phyloP scores from a whole-genome alignment of 1,140 invertebrate species.

The Lepidostoma basale region DNA sequence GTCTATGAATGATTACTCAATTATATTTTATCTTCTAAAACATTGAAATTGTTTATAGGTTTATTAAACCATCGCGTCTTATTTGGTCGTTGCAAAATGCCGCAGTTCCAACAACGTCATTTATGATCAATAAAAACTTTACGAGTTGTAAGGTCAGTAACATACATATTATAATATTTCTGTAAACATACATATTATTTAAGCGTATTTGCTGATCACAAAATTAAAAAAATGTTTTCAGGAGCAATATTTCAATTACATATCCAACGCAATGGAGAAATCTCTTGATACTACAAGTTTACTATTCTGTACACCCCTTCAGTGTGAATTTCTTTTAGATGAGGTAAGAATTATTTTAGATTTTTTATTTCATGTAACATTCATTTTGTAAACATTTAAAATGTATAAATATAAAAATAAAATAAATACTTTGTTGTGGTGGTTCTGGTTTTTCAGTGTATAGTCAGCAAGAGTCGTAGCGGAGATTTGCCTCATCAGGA shows the following conservation, averaged over 20 bases:
- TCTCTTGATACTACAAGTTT: conserved; percentile 34
- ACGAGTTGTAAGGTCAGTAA: neutral
- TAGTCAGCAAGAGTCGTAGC: neutral
- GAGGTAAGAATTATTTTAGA: conserved; percentile 41
- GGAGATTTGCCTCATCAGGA: neutral
- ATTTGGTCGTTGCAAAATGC: neutral
- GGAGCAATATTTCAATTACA: conserved; percentile 43
- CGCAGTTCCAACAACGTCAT: neutral
- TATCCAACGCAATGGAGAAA: conserved; percentile 35
- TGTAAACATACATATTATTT: neutral
- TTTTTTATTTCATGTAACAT: neutral
- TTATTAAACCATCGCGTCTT: neutral
- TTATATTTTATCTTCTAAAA: neutral
- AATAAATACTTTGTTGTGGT: too few species aligned
- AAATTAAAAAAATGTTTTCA: neutral
- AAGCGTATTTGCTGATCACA: neutral
- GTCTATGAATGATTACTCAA: neutral
- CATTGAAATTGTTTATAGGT: neutral
- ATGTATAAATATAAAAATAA: neutral
- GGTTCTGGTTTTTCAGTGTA: neutral
- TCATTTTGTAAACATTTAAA: conserved; percentile 25
- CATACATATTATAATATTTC: neutral
- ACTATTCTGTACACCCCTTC: conserved; percentile 38
- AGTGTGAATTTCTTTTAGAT: conserved; percentile 42
- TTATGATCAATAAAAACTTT: neutral